Conservation (phyloP, 1,140 invertebrate genomes). For the Cepaea nemoralis region DNA sequence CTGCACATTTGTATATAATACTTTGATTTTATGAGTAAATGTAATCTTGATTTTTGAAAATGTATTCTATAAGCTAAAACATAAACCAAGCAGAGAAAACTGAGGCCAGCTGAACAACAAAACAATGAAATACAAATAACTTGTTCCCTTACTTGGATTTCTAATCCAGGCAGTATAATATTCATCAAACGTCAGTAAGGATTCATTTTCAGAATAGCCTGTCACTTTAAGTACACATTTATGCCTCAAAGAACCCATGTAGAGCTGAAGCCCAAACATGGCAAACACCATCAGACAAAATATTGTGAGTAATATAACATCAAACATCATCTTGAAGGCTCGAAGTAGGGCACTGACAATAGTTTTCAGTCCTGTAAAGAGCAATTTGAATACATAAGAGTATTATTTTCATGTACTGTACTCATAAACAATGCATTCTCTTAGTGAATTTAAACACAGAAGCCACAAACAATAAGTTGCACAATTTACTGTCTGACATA, state of each 20-base stretch:
- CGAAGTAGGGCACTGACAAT: slow-evolving; percentile 96
- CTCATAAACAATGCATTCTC: no score
- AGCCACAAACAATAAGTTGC: no score
- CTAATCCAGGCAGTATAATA: slow-evolving; percentile 63
- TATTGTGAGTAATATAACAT: slow-evolving; percentile 94
- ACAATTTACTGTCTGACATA: no score
- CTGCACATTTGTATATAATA: no score
- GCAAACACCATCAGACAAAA: slow-evolving; percentile 97
- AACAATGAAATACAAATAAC: not conserved
- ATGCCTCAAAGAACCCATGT: slow-evolving; percentile 96
- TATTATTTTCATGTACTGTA: no score
- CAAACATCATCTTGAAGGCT: slow-evolving; percentile 93
- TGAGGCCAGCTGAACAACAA: no score
- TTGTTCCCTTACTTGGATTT: slow-evolving; percentile 58
- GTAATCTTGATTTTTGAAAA: no score
- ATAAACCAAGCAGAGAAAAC: no score
- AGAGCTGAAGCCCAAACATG: slow-evolving; percentile 95
- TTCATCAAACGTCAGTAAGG: slow-evolving; percentile 54
- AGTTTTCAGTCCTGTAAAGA: slow-evolving; percentile 86
- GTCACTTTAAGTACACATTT: slow-evolving; percentile 85
- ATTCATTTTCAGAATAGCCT: slow-evolving; percentile 74
- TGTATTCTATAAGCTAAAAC: no score
- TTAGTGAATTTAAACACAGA: no score
- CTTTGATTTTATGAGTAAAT: no score
- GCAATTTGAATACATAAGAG: no score